Conservation (phyloP, 2,888 invertebrate genomes). For the Epiperipatus broadwayi region DNA sequence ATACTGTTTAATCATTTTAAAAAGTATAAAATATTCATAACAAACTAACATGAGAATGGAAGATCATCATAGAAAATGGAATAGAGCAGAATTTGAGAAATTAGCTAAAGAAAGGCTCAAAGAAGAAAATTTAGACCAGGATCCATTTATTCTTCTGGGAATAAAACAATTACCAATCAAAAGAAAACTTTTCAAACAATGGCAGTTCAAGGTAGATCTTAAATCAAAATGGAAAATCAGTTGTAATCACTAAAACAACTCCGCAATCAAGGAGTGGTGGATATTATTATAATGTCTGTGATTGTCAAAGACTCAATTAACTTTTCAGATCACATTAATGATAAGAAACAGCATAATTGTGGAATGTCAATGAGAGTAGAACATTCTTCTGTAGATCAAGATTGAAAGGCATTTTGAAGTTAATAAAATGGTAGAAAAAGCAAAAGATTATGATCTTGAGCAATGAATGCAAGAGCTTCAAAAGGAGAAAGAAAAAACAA, state of each 20-base stretch:
- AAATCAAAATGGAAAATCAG: slow-evolving; percentile 93
- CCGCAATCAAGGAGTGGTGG: slow-evolving; percentile 90
- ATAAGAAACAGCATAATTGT: slow-evolving; percentile 92
- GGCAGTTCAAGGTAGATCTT: slow-evolving; percentile 87
- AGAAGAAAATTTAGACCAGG: too few species aligned
- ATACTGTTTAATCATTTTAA: too few species aligned
- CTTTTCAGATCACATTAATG: slow-evolving; percentile 97
- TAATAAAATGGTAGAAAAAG: slow-evolving; percentile 85
- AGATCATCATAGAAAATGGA: slow-evolving; percentile 93
- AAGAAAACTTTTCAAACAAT: slow-evolving; percentile 70
- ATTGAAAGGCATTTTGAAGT: slow-evolving; percentile 72
- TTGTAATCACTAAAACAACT: slow-evolving; percentile 93
- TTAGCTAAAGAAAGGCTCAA: slow-evolving; percentile 61
- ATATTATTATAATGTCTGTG: slow-evolving; percentile 98
- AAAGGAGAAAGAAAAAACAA: slow-evolving; percentile 79
- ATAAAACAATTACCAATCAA: slow-evolving; percentile 59
- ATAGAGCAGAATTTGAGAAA: slow-evolving; percentile 76
- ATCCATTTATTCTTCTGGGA: too few species aligned
- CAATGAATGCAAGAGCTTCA: slow-evolving; percentile 72
- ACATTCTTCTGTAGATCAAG: slow-evolving; percentile 77
- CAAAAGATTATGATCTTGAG: slow-evolving; percentile 84
- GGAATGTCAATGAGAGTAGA: slow-evolving; percentile 99
- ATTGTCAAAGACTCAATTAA: slow-evolving; percentile 99
- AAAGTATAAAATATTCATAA: too few species aligned
- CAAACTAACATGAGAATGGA: too few species aligned